Conservation (phyloP, 2,797 vertebrate species). For the Microctenopoma steveboyesi region DNA sequence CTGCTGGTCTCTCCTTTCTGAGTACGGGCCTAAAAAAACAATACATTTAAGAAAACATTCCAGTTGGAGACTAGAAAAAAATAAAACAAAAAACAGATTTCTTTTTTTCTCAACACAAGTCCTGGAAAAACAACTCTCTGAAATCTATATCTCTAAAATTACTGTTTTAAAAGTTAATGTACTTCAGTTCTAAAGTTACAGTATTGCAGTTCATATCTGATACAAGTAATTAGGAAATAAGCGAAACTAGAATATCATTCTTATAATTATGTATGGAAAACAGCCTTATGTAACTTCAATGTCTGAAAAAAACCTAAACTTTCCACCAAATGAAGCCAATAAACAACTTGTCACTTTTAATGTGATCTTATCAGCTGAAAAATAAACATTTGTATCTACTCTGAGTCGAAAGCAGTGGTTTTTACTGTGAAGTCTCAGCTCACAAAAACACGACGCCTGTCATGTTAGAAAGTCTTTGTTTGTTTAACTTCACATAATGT, state of each 20-base stretch:
- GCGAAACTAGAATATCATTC: background rate
- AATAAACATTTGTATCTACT: background rate
- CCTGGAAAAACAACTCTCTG: too few species aligned
- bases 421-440: too few species aligned
- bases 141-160: too few species aligned
- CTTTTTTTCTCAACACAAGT: too few species aligned
- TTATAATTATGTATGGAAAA: background rate
- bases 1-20: slow-evolving; percentile 85
- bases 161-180: too few species aligned
- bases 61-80: background rate
- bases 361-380: background rate
- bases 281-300: background rate
- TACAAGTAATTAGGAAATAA: too few species aligned
- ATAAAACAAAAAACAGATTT: background rate
- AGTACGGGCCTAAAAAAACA: slow-evolving; percentile 84
- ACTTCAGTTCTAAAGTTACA: too few species aligned
- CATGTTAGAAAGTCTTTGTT: background rate
- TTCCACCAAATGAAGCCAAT: too few species aligned
- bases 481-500: too few species aligned
- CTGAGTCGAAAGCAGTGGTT: background rate
- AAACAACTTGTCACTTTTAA: background rate
- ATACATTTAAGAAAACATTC: background rate
- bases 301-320: too few species aligned
- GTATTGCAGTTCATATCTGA: too few species aligned
- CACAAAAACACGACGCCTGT: background rate